Base-by-base conservation (phyloP, 2,888 invertebrate species). In the Drosophila neutralis region DNA sequence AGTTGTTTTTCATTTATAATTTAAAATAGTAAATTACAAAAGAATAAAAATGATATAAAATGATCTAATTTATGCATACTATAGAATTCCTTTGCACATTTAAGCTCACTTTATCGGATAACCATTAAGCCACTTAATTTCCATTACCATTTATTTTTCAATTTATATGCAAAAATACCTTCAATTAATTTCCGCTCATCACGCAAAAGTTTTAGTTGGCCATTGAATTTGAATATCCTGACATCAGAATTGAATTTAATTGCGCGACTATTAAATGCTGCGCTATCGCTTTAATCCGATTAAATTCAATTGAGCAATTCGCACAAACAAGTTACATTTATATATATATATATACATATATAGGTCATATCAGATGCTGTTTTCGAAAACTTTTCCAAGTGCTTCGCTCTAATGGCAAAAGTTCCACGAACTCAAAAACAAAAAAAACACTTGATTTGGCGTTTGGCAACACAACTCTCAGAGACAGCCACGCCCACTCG, bases 291-390 rank as follows among this genome's bases (percentile, higher is more conserved):
- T 69, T 78, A 69, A 78, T 78, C 84, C 86, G 86, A 84, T 90
- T 90, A 76, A 84, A 85, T 85, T 90, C 83, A 84, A 84, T 84
- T 88, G 86, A 74, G 86, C 88, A 71, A 67, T 80, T 80, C 71
- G 42, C 64, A 51, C 58, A 31, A 42, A 13, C 42, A 36, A 33
- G 10, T 33, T 24, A 31, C 51, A 69, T 24, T 49, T 29, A 67
- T 24, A 29, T 6, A 59, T 61, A 68, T 51, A 38, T 18, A 53
- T 18, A 52, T 38, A 53, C 52, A 51, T 63, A 59, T 74, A 76
- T 80, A 48, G 78, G 78, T 81, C 81, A 78, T 78, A 81, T 81
- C 78, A 77, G 78, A 71, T 78, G 78, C 35, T 49, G 58, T 45
- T 64, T 59, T 13, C 62, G 53, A 69, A 45, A 79, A 72, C 71